Evolutionary conservation across 2,888 invertebrate species (phyloP), one percentile per base, ranked within the genome.

Genomic region (Ernsta delagoae): DNA sequence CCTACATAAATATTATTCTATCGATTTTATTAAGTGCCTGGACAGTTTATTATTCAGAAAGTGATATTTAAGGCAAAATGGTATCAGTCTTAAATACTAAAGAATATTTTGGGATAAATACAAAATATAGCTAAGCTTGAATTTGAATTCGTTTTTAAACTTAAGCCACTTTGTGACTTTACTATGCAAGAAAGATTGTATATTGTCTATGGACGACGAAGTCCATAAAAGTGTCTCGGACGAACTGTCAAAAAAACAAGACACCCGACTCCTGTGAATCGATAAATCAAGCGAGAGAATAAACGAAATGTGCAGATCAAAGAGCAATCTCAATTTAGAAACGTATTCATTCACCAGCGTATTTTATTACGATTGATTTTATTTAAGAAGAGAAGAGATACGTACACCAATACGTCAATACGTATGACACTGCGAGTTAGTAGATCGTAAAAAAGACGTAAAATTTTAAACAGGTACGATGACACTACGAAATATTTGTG

Each of bases 391-490:
- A 16, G 16, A 16, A 16, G 16, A 16, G 16, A 16, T 16, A 16
- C 16, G 16, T 16, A 16, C 16, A 16, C 16, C 11, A 11, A n/a
- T 24, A 24, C 12, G 50, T 36, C 67, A 61, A 67, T 53, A 54
- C 67, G 54, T 48, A 67, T 36, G 31, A 7, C 7, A 36, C 57
- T 39, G 12, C 12, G 8, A 31, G 61, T 56, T 61, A 56, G 45
- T n/a, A 56, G 34, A 39, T 56, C 56, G 34, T 67, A 67, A 67
- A 67, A 61, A 61, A 8, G 43, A 48, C 45, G 56, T 67, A 56
- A 67, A 67, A 54, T 67, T 60, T 67, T 36, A 65, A 65, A 43
- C 66, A 67, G 66, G 66, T 60, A 50, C 66, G 60, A 67, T 61
- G 66, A 66, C 66, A 60, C 16, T 34, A 43, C 11, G 12, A 11